Evolutionary conservation across 2,888 invertebrate species (phyloP), one percentile per base, ranked within the genome.

Genomic region (Synanthedon vespiformis): DNA sequence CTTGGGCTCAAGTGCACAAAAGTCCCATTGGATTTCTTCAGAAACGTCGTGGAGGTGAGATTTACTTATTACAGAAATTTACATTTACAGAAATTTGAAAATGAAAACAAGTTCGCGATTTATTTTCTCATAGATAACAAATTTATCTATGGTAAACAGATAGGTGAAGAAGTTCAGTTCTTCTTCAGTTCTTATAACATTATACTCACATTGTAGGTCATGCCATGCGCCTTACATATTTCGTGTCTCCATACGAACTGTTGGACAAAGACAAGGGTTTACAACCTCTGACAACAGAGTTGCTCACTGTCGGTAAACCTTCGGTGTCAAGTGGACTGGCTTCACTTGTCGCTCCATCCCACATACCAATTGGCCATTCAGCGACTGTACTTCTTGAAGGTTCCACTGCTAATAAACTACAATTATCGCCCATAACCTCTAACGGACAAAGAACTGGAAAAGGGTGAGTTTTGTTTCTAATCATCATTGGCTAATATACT

Each of bases 211-310:
- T 34, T 34, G 10, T 77, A 93, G 94, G 96, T 55, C 96, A 97
- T 72, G 95, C 98, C 0, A 95, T 98, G 95, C 94, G 94, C 67
- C 84, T 98, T 34, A 97, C 96, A 0, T 98, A 97, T 77, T 97
- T 97, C 76, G 94, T 97, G 4, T 95, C 96, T 0, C 97, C 97
- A 0, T 97, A 97, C 70, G 97, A 97, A 74, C 88, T 97, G 51
- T 87, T 97, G 63, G 94, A 95, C 72, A 89, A 92, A 63, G 93
- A 93, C 56, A 92, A 92, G 63, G 90, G 92, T 5, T 89, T 94
- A 48, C 91, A 93, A 65, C 91, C 93, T 10, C 88, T 97, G 55
- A 93, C 92, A 49, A 88, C 92, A 13, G 96, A 96, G 66, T 83
- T 91, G n/a, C 88, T 95, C 41, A 89, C 89, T 34, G 70, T 86